phyloP scores from a whole-genome alignment of 2,113 vertebrate genomes.

The Athene noctua region DNA sequence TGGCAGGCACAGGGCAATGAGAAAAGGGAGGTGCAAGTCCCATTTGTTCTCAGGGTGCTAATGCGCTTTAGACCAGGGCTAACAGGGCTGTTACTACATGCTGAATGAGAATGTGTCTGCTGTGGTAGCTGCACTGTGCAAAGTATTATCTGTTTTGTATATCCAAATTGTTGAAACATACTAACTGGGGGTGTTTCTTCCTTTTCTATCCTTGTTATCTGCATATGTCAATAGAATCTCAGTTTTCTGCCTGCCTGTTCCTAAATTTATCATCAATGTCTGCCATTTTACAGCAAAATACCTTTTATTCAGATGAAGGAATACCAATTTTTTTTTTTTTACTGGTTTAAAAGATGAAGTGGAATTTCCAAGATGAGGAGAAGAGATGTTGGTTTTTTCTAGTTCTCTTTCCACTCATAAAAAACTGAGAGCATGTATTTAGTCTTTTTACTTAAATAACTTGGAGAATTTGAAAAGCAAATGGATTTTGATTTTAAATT shows the following conservation, averaged over 20 bases:
- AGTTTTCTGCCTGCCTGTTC: not conserved
- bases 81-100: not conserved
- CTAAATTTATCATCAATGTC: not conserved
- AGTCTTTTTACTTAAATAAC: not conserved
- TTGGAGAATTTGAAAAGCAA: not conserved
- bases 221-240: not conserved
- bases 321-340: not conserved
- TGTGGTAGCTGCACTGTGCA: not conserved
- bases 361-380: not conserved
- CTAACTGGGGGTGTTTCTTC: not conserved
- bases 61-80: not conserved
- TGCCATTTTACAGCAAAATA: constrained; percentile 11
- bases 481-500: not conserved
- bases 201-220: not conserved
- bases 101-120: not conserved
- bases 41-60: not conserved
- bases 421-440: not conserved
- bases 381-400: not conserved
- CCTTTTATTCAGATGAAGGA: not conserved
- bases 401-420: not conserved
- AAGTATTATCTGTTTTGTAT: not conserved
- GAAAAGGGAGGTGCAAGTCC: not conserved
- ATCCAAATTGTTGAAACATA: not conserved
- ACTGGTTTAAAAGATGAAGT: not conserved
- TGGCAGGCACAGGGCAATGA: not conserved